Base-by-base conservation (phyloP, 2,797 vertebrate species). In the Distichodus sexfasciatus region DNA sequence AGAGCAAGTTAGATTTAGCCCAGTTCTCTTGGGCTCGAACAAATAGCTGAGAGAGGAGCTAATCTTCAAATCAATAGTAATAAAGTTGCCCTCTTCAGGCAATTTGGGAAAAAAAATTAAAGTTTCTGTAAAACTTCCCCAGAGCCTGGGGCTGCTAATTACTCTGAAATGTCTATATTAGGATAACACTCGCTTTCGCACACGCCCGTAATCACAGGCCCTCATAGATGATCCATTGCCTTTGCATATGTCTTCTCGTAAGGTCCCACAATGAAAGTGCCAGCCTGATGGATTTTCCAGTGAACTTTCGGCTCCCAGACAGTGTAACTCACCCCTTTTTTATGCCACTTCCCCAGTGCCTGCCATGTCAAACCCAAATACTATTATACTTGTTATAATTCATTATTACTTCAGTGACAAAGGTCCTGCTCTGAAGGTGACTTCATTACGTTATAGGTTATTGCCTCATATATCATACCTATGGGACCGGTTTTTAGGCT, bases 341-440 rank as follows among this genome's bases (percentile, higher is more conserved):
- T 81, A 77, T 76, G 69, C 67, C 50, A 51, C 75, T 77, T 75
- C 67, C 74, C 66, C 71, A 51, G 69, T 61, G 63, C 64, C 81
- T 74, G 77, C 78, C 47, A 48, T 87, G 87, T 88, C 73, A 81
- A 87, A 88, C 67, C 78, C 80, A 82, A 85, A 81, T 90, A 91
- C 82, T 86, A 83, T 86, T 85, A 77, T 82, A 80, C 83, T 80
- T 84, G 89, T 89, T 92, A 92, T 92, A 84, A 83, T 86, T 92
- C 87, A 85, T 87, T 87, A 86, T 90, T 90, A 89, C 92, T 85
- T 82, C 79, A 68, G 74, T 84, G 90, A 84, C 86, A 90, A 88
- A 89, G 87, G 85, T 87, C 79, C 75, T 83, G 83, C 76, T 88
- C 75, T 91, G 85, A 95, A 95, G 93, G 93, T 95, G 93, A 94